phyloP scores from a whole-genome alignment of 2,888 invertebrate species.

The Erebia ligea region DNA sequence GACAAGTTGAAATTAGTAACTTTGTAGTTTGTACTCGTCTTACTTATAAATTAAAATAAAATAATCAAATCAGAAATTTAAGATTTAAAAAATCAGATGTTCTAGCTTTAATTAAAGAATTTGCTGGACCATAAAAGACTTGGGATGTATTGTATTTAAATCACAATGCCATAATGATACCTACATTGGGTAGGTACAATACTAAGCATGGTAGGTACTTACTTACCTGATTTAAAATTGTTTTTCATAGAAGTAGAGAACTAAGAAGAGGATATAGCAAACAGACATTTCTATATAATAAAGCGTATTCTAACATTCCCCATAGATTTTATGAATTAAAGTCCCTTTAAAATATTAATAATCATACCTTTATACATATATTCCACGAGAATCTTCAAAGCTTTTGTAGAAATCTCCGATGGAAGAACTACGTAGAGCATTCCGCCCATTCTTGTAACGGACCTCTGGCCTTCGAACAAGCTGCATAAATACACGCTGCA shows the following conservation, averaged over 20 bases:
- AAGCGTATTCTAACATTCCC: not conserved
- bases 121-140: too few species aligned
- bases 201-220: too few species aligned
- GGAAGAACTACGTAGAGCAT: constrained; percentile 89
- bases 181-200: too few species aligned
- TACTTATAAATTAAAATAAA: too few species aligned
- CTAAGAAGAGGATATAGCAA: not conserved
- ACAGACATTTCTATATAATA: not conserved
- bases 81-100: too few species aligned
- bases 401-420: constrained; percentile 90
- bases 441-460: constrained; percentile 76
- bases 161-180: too few species aligned
- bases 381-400: constrained; percentile 91
- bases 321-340: not conserved
- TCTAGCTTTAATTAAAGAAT: too few species aligned
- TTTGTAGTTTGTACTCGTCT: too few species aligned
- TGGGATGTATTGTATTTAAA: too few species aligned
- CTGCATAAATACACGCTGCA: constrained; percentile 85
- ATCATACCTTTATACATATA: constrained; percentile 90
- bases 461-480: constrained; percentile 76
- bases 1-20: too few species aligned
- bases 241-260: not conserved
- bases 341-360: not conserved
- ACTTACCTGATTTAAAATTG: too few species aligned
- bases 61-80: too few species aligned